Percentiles rank a stretch among this genome's conserved stretches.
Evolutionary conservation across 2,113 vertebrate species (phyloP).

Genomic region (Prunella fulvescens): DNA sequence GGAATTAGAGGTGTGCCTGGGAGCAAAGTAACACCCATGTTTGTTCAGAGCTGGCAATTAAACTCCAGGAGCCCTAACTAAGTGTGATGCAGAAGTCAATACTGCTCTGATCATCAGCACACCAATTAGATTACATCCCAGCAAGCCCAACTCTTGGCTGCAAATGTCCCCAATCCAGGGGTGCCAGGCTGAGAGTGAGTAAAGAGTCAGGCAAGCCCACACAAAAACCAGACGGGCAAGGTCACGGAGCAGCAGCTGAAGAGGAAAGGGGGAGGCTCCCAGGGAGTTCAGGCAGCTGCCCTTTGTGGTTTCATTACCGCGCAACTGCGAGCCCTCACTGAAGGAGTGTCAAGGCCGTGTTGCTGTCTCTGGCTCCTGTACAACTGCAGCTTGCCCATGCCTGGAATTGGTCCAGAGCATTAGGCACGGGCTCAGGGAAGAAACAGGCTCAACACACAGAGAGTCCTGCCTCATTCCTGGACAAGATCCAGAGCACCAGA

Average conservation of each 20-base stretch:
- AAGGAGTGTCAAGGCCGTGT: background rate
- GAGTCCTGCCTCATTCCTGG: background rate
- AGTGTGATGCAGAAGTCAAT: background rate
- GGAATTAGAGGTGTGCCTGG: background rate
- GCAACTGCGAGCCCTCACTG: background rate
- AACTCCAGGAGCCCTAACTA: background rate
- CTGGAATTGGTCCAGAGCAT: slow-evolving; percentile 41
- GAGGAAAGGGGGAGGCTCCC: background rate
- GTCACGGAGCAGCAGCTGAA: background rate
- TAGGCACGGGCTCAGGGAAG: slow-evolving; percentile 23
- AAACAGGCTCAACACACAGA: slow-evolving; percentile 2
- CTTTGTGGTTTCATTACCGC: background rate
- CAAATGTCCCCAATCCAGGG: background rate
- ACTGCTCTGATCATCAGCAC: background rate
- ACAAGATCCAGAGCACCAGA: slow-evolving; percentile 49
- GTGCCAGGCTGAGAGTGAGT: background rate
- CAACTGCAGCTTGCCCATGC: slow-evolving; percentile 35
- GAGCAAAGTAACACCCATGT: background rate
- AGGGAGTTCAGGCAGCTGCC: slow-evolving; percentile 18
- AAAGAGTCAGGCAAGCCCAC: background rate
- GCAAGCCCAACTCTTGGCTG: background rate
- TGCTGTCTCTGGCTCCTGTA: slow-evolving; percentile 41
- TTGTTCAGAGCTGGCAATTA: background rate
- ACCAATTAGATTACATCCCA: background rate
- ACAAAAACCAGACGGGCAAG: background rate